A percentile compares a stretch with the other conserved stretches of the same genome.
phyloP scores from a whole-genome alignment of 2,113 vertebrate species.

The Malurus elegans region DNA sequence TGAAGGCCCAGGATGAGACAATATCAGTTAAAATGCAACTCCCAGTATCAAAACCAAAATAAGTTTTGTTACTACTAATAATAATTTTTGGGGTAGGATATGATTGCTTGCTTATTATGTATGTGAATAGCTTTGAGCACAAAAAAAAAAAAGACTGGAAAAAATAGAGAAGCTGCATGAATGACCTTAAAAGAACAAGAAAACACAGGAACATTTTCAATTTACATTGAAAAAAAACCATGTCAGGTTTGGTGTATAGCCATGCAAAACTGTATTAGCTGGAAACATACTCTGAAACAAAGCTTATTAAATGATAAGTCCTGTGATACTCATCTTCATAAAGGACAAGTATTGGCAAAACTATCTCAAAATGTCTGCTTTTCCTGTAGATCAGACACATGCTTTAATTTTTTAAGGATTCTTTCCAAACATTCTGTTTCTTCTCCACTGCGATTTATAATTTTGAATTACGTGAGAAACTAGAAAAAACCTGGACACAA shows the following conservation, averaged over 20 bases:
- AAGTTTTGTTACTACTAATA: not conserved
- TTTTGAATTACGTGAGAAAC: not conserved
- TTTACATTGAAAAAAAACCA: slow-evolving; percentile 28
- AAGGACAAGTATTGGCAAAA: not conserved
- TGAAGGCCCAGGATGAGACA: not conserved
- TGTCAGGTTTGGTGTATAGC: not conserved
- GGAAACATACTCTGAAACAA: not conserved
- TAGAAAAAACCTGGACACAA: not conserved
- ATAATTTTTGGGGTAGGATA: not conserved
- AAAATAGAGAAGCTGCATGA: not conserved
- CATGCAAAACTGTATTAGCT: slow-evolving; percentile 62
- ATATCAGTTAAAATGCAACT: not conserved
- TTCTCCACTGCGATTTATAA: not conserved
- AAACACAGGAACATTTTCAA: slow-evolving; percentile 31
- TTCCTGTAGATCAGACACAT: not conserved
- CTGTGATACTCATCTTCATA: slow-evolving; percentile 54
- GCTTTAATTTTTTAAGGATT: not conserved
- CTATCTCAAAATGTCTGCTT: not conserved
- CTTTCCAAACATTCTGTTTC: not conserved
- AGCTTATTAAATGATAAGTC: not conserved
- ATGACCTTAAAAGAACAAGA: not conserved
- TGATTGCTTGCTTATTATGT: not conserved
- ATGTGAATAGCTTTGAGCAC: not conserved
- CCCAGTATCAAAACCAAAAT: not conserved
- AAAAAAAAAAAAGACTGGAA: not conserved